Evolutionary conservation across 64 coral and sea anemone species (phyloP).

Genomic region (Stylophora pistillata): DNA sequence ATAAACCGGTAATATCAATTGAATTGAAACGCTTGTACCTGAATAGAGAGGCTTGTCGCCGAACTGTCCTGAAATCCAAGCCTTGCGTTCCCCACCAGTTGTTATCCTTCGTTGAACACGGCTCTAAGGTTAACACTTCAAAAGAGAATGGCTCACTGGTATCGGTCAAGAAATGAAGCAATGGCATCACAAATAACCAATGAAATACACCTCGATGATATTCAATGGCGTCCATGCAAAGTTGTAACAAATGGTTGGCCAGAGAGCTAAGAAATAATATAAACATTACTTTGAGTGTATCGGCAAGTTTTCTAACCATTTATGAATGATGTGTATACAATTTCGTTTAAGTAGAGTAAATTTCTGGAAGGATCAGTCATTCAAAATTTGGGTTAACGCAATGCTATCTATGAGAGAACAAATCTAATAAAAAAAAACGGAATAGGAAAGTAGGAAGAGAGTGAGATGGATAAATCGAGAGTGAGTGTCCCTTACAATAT

Average conservation of each 20-base stretch:
- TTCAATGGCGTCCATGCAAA: background rate
- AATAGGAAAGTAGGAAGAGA: too few relatives aligned
- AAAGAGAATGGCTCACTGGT: background rate
- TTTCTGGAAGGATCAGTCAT: too few relatives aligned
- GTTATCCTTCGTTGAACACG: background rate
- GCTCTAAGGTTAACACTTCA: background rate
- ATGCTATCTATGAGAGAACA: too few relatives aligned
- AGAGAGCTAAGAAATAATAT: background rate
- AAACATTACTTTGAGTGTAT: too few relatives aligned
- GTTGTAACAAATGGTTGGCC: background rate
- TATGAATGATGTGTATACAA: too few relatives aligned
- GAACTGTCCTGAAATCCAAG: background rate
- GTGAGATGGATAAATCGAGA: too few relatives aligned
- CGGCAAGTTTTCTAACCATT: too few relatives aligned
- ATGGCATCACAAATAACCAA: background rate
- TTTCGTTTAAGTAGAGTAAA: too few relatives aligned
- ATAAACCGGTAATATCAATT: background rate
- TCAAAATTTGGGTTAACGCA: too few relatives aligned
- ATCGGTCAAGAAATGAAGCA: constrained; percentile 14
- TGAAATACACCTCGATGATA: background rate
- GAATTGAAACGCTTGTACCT: background rate
- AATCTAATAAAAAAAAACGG: too few relatives aligned
- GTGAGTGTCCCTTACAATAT: too few relatives aligned
- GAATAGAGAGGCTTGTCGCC: background rate
- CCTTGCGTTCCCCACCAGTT: constrained; percentile 26